Percentiles rank a stretch among this genome's conserved stretches.
Evolutionary conservation across 2,113 vertebrate species (phyloP).

Genomic region (Felis chaus): DNA sequence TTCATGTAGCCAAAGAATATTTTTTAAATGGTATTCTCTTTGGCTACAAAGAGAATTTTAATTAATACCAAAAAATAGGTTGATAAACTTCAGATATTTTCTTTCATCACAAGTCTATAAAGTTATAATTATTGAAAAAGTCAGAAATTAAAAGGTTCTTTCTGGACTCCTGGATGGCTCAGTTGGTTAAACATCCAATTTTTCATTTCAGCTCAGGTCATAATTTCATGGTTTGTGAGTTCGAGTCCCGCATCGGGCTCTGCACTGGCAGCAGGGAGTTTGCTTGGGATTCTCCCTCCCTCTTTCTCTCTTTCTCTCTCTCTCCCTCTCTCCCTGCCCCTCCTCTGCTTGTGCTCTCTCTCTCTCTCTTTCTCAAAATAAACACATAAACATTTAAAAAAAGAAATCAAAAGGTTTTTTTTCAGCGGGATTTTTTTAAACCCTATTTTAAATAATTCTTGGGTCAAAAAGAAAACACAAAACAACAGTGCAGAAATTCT

Average conservation of each 20-base stretch:
- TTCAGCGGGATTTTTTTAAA: not conserved
- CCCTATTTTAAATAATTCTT: not conserved
- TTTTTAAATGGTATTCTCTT: not conserved
- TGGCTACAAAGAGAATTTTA: not conserved
- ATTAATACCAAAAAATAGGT: not conserved
- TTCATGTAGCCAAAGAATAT: not conserved
- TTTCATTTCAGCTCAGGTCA: too few species aligned
- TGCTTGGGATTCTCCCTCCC: too few species aligned
- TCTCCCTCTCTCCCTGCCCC: too few species aligned
- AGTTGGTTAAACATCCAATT: too few species aligned
- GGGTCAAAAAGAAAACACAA: not conserved
- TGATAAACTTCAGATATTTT: not conserved
- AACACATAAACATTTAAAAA: too few species aligned
- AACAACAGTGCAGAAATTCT: not conserved
- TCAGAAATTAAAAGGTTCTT: not conserved
- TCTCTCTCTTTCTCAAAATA: too few species aligned
- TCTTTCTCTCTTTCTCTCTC: too few species aligned
- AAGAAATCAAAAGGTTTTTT: not conserved
- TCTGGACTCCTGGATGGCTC: too few species aligned
- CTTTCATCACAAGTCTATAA: not conserved
- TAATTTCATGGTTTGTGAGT: too few species aligned
- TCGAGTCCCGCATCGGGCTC: too few species aligned
- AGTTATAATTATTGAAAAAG: not conserved
- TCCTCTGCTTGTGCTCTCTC: too few species aligned
- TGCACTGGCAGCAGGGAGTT: too few species aligned